Base-by-base conservation (phyloP, 2,888 invertebrate species). In the Minunthozetes semirufus region DNA sequence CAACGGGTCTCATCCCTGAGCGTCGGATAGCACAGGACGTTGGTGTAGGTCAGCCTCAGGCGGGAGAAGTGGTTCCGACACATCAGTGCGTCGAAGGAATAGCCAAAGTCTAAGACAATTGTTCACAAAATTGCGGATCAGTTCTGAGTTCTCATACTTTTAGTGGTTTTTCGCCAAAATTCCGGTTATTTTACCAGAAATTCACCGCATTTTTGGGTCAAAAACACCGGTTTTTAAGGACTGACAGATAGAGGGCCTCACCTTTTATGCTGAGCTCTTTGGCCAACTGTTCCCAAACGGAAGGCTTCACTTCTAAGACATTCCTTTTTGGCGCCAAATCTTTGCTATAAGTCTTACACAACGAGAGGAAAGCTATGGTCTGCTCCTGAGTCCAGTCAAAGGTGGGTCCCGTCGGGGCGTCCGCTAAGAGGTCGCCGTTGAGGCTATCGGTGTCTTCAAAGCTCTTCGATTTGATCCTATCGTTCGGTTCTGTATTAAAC, bases 211-310 rank as follows among this genome's bases (percentile, higher is more conserved):
- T 33, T 33, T 33, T 33, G 33, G 8, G 33, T n/a, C 33, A 33
- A 33, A 33, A 33, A 33, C 33, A 33, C 4, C 33, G 33, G 33
- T n/a, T n/a, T n/a, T n/a, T n/a, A n/a, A 19, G 9, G 9, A 19
- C 2, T n/a, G 56, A 3, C 13, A 48, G 13, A n/a, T 9, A 53
- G 17, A 53, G 19, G 53, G 9, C 53, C 17, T n/a, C 6, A 59
- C 56, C 61, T 61, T 27, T 66, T 6, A 33, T 19, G 11, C 38
- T 66, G 8, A 66, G n/a, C 33, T 66, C 38, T 38, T 19, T 66
- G n/a, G 66, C 33, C 38, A 66, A 38, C 38, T 66, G 66, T 38
- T 66, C 33, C 66, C 66, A 66, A n/a, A 66, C 38, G 1, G 1
- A 4, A 1, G 38, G 33, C 38, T 29, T 38, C n/a, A 66, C 66